These are phyloP conservation scores for Lasioglossum leucozonium DNA, from an alignment of 2,888 invertebrate genomes.

Conservation along the genomic window DNA sequence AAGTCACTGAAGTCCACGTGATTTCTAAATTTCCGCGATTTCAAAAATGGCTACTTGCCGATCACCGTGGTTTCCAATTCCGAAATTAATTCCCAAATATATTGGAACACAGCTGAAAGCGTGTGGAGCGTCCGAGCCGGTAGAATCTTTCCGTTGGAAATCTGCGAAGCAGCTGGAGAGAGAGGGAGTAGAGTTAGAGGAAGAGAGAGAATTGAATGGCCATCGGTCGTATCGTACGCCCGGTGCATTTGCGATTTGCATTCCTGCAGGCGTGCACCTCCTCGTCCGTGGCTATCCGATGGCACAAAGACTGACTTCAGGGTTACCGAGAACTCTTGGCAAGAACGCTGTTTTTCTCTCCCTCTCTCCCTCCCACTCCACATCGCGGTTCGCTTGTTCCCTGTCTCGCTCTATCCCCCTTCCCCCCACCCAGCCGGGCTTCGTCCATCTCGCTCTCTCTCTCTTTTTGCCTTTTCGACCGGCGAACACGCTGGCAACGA, in stretches of 20 bases:
- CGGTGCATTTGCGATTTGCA: slow-evolving; percentile 72
- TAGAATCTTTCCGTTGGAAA: not conserved
- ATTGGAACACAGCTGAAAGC: not conserved
- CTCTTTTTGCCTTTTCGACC: slow-evolving; percentile 67
- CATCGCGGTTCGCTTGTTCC: slow-evolving; percentile 20
- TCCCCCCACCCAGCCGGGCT: too few relatives aligned
- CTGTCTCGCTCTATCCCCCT: not conserved
- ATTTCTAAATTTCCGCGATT: too few relatives aligned
- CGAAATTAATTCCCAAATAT: not conserved
- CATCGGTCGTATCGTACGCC: slow-evolving; percentile 48
- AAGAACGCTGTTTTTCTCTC: slow-evolving; percentile 62
- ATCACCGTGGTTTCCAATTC: too few relatives aligned
- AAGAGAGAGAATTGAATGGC: slow-evolving; percentile 32
- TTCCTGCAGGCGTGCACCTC: slow-evolving; percentile 70
- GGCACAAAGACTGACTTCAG: slow-evolving; percentile 77
- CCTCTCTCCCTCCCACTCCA: slow-evolving; percentile 28
- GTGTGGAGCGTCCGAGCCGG: not conserved
- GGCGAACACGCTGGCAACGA: slow-evolving; percentile 63
- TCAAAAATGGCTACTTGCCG: too few relatives aligned
- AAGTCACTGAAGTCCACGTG: too few relatives aligned
- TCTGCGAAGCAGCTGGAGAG: not conserved
- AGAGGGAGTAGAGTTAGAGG: slow-evolving; percentile 1
- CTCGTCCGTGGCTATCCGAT: slow-evolving; percentile 64
- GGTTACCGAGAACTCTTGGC: slow-evolving; percentile 69
- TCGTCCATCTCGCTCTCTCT: slow-evolving; percentile 36